phyloP scores from a whole-genome alignment of 2,888 invertebrate species.

The Drosophila heteroneura region DNA sequence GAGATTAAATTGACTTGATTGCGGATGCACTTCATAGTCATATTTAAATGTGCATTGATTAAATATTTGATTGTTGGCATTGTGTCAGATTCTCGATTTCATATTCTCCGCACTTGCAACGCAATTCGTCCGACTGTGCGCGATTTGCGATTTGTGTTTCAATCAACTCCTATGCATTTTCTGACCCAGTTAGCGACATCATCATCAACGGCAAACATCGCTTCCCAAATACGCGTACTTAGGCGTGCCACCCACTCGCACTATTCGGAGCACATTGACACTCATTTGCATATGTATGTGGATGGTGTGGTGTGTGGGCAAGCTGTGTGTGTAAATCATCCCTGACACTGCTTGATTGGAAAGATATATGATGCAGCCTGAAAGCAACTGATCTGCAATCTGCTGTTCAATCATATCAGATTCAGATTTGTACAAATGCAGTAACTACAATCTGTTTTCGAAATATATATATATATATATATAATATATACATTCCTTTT shows the following conservation, averaged over 20 bases:
- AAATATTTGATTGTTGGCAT: neutral
- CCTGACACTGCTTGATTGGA: constrained; percentile 1
- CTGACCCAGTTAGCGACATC: constrained; percentile 65
- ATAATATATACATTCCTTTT: neutral
- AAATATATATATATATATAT: neutral
- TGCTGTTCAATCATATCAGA: neutral
- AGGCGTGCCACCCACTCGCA: constrained; percentile 17
- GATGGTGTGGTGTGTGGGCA: neutral
- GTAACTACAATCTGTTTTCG: neutral
- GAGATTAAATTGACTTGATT: neutral
- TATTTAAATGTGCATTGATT: neutral
- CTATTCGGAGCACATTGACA: constrained; percentile 24
- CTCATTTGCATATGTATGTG: constrained; percentile 15
- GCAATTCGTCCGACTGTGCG: constrained; percentile 54
- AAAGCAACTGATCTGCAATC: neutral
- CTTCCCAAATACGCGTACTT: constrained; percentile 11
- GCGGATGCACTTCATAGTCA: neutral
- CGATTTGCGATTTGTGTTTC: constrained; percentile 9
- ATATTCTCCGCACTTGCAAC: neutral
- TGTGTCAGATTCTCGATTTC: neutral
- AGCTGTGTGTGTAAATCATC: neutral
- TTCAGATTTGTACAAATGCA: neutral
- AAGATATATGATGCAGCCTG: neutral
- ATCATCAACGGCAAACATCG: constrained; percentile 36
- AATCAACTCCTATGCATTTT: constrained; percentile 57